Base-by-base conservation (phyloP, 2,797 vertebrate genomes). In the Chloroceryle amazona region DNA sequence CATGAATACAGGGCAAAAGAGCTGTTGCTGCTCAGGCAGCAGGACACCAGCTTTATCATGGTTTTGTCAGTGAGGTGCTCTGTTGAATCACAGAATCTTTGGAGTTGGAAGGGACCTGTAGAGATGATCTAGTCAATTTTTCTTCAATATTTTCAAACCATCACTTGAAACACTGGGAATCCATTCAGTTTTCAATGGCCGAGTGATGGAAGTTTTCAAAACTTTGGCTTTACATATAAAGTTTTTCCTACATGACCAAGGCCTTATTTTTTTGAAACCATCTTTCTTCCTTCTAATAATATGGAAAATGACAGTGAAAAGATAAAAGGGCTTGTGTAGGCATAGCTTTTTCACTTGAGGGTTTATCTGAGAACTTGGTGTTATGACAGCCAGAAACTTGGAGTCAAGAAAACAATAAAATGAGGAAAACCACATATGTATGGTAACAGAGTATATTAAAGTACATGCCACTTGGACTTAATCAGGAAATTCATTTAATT, bases 401-500 rank as follows among this genome's bases (percentile, higher is more conserved):
- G 65, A 85, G 46, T 52, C 49, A 68, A 86, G 51, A n/a, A 82
- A 96, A 92, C 52, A 95, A 89, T 42, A 73, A 58, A 92, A 90
- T 71, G 65, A 81, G 44, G 49, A 87, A 90, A 94, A 79, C 29
- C 26, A 67, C 37, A 54, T 44, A 57, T 55, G 13, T 60, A n/a
- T 68, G 44, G 49, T 75, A 93, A 55, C 55, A 70, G 25, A 61
- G 37, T 70, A 63, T 92, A 92, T 94, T 94, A 73, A 92, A 95
- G 35, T 70, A 87, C 61, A 81, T 87, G 76, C 62, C 62, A 75
- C 90, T 93, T 95, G 74, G 86, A 93, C 66, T 96, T 96, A 87
- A 91, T 94, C 87, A 89, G 44, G 62, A 94, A 94, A 96, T 93
- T 73, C 11, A 0, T 97, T 97, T 96, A 92, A 95, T 94, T 3